Percentiles rank a stretch among this genome's conserved stretches.
phyloP scores from a whole-genome alignment of 2,797 vertebrate species.

The Corythornis leucogaster region DNA sequence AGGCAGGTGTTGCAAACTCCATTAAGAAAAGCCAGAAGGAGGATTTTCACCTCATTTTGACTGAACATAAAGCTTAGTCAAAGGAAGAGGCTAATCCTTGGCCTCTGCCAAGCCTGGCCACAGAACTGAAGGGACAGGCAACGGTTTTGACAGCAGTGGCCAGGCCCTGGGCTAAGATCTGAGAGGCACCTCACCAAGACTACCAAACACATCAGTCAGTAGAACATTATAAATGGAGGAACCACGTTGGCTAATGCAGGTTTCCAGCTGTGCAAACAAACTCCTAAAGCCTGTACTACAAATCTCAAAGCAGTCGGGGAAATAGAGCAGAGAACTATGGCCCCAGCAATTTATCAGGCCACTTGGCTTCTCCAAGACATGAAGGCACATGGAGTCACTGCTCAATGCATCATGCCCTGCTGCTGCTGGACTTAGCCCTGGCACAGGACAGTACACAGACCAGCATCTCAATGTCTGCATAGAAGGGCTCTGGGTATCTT shows the following conservation, averaged over 20 bases:
- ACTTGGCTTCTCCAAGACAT: background rate
- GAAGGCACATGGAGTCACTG: background rate
- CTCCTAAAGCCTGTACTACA: background rate
- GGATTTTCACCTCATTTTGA: slow-evolving; percentile 35
- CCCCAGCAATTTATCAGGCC: background rate
- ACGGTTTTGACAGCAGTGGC: background rate
- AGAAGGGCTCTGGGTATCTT: background rate
- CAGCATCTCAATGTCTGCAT: background rate
- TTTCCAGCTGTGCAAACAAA: slow-evolving; percentile 65
- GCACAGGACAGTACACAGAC: background rate
- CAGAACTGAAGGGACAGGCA: background rate
- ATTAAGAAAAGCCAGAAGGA: slow-evolving; percentile 12
- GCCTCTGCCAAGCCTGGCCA: background rate
- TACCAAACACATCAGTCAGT: slow-evolving; percentile 17
- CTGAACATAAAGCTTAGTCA: background rate
- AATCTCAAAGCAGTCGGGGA: background rate
- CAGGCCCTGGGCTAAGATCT: background rate
- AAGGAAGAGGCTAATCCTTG: slow-evolving; percentile 19
- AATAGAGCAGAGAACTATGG: background rate
- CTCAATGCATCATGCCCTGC: rapidly evolving
- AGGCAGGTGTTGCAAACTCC: slow-evolving; percentile 7
- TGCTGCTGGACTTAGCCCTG: rapidly evolving
- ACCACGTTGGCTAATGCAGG: background rate
- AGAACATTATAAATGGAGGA: slow-evolving; percentile 10
- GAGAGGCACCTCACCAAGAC: background rate